Base-by-base conservation (phyloP, 2,797 vertebrate species). In the Synanceia verrucosa region DNA sequence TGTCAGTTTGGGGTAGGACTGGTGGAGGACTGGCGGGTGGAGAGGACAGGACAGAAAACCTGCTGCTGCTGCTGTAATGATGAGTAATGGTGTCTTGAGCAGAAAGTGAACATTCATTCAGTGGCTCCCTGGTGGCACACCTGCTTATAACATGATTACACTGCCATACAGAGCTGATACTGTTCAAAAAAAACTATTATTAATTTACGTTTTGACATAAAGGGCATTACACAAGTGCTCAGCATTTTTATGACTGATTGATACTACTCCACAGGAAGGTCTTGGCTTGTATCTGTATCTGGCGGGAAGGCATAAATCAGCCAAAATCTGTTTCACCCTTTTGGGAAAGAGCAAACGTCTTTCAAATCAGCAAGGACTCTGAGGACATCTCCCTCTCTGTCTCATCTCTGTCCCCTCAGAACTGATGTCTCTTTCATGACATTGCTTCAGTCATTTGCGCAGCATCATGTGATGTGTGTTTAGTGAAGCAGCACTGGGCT, bases 61-160 rank as follows among this genome's bases (percentile, higher is more conserved):
- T 57, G 78, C 81, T 52, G 56, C 33, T 43, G 50, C 47, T 10
- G 74, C 77, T 73, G 59, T 86, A 77, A 88, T 80, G 83, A 86
- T 86, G 86, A 90, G 62, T 87, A 85, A 89, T 83, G 70, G 74
- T 33, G 70, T 85, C 68, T 53, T 14, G 43, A 62, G 77, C 68
- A 61, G 68, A 71, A 73, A 65, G 23, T 26, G 59, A 68, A n/a
- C 67, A n/a, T 51, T 62, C 55, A 37, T 65, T 36, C 19, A 29
- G 68, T 4, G 41, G 51, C 55, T 62, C 59, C 57, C 77, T 29
- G 62, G 72, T 68, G 81, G 70, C 62, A 46, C 75, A 56, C 18
- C 68, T 48, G 65, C 64, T 75, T 82, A 70, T 52, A 73, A 65
- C 56, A 23, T 64, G 55, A 73, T 74, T 60, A 65, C 9, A 58